A percentile compares a stretch with the other conserved stretches of the same genome.
These are phyloP conservation scores for Panopea generosa DNA, from an alignment of 2,888 invertebrate species.

Conservation along the genomic window DNA sequence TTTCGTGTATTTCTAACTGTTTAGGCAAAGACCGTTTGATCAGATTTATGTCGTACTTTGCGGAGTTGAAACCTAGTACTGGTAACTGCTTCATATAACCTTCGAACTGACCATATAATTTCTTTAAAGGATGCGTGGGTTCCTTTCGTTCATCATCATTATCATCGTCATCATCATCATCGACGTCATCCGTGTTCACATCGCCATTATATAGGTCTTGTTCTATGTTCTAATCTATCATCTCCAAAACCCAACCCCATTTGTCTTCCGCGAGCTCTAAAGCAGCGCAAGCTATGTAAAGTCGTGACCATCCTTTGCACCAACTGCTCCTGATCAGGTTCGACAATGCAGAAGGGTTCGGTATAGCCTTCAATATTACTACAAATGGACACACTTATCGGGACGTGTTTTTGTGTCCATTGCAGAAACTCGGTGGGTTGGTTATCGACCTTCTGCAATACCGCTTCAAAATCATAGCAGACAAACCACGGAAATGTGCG, in stretches of 20 bases:
- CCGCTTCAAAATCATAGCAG: constrained; percentile 45
- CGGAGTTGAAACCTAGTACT: constrained; percentile 17
- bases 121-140: constrained; percentile 6
- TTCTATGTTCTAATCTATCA: neutral
- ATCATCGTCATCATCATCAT: neutral
- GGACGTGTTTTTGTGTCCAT: constrained; percentile 26
- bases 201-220: neutral
- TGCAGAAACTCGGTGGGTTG: constrained; percentile 15
- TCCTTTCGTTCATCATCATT: neutral
- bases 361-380: constrained; percentile 38
- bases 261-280: constrained; percentile 6
- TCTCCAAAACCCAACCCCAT: constrained; percentile 13
- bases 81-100: constrained; percentile 18
- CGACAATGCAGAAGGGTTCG: constrained; percentile 21
- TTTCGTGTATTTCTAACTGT: constrained; percentile 27
- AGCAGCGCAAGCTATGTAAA: constrained; percentile 6
- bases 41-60: constrained; percentile 42
- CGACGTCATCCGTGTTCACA: neutral
- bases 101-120: constrained; percentile 16
- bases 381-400: constrained; percentile 40
- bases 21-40: constrained; percentile 22
- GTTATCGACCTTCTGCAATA: constrained; percentile 29
- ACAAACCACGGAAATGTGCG: constrained; percentile 45
- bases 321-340: constrained; percentile 24
- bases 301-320: constrained; percentile 4